These are phyloP conservation scores for Toxostoma redivivum DNA, from an alignment of 2,113 vertebrate species.

Conservation along the genomic window DNA sequence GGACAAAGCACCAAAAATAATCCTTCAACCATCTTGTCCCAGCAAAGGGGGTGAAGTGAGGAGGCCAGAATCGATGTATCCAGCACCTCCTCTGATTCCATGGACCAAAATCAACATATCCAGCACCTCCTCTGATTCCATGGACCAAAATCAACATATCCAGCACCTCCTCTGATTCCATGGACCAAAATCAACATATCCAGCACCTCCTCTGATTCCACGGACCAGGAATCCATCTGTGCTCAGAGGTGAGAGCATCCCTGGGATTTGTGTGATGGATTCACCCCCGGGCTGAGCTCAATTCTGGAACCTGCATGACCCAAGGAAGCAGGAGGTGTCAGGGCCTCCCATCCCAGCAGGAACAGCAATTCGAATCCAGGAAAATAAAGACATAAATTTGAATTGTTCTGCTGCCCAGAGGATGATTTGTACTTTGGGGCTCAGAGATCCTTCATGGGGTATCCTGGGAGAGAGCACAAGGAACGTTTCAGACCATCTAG, in stretches of 20 bases:
- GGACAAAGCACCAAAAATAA: background rate
- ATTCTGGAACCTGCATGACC: background rate
- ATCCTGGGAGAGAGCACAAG: background rate
- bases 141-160: background rate
- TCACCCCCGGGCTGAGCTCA: accelerated
- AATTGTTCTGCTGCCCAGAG: background rate
- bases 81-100: background rate
- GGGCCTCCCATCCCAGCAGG: background rate
- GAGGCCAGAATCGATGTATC: background rate
- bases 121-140: background rate
- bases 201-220: background rate
- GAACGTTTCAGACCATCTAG: background rate
- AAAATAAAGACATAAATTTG: background rate
- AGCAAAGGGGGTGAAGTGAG: background rate
- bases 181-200: background rate
- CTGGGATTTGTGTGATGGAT: accelerated
- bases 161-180: background rate
- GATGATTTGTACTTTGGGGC: background rate
- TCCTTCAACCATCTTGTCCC: background rate
- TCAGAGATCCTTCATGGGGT: accelerated
- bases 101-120: background rate
- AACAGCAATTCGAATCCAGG: background rate
- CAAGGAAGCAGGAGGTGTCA: background rate
- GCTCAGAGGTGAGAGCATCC: background rate
- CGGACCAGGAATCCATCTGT: background rate